A percentile compares a stretch with the other conserved stretches of the same genome.
phyloP scores from a whole-genome alignment of 1,140 invertebrate genomes.

The Polypedilum pembai region DNA sequence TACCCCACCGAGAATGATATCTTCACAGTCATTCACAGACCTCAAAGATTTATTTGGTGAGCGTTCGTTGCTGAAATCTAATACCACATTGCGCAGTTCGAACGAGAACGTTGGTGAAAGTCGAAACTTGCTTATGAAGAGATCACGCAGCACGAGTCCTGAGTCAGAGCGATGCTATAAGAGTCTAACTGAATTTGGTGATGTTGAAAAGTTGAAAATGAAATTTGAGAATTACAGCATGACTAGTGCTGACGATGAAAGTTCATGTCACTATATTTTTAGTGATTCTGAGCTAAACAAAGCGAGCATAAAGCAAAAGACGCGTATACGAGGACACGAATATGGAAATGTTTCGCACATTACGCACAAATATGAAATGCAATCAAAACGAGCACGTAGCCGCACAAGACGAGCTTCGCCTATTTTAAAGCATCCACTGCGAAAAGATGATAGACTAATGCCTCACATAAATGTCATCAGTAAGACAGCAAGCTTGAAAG shows the following conservation, averaged over 20 bases:
- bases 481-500: conserved; percentile 61
- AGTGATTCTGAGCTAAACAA: conserved; percentile 68
- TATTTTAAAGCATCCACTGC: conserved; percentile 53
- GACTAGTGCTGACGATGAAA: conserved; percentile 30
- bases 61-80: conserved; percentile 41
- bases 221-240: conserved; percentile 61
- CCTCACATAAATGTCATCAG: conserved; percentile 82
- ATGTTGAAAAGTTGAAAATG: conserved; percentile 62
- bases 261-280: conserved; percentile 20
- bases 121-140: background rate
- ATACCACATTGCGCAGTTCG: background rate
- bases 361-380: conserved; percentile 51
- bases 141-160: conserved; percentile 34
- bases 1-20: conserved; percentile 38
- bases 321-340: conserved; percentile 48
- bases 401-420: conserved; percentile 52
- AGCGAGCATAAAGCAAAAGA: conserved; percentile 45
- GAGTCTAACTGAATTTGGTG: conserved; percentile 61
- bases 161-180: conserved; percentile 61
- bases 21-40: conserved; percentile 63
- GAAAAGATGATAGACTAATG: conserved; percentile 66
- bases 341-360: conserved; percentile 54
- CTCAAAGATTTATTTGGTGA: conserved; percentile 73
- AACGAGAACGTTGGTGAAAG: conserved; percentile 32
- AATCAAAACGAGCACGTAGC: conserved; percentile 43